phyloP scores from a whole-genome alignment of 2,113 vertebrate genomes.

The Onychorhynchus coronatus region DNA sequence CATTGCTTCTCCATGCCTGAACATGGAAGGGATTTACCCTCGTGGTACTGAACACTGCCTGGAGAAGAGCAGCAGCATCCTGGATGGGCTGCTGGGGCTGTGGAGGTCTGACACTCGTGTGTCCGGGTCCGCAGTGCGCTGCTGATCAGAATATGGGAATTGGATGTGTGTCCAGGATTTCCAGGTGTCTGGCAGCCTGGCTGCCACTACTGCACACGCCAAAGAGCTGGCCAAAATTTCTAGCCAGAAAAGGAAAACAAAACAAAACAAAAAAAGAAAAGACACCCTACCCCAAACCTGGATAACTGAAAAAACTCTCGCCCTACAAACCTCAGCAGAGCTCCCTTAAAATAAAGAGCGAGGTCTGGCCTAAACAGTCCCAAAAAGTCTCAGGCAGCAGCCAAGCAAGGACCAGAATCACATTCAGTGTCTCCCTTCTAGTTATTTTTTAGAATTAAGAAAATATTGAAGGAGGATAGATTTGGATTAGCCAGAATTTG shows the following conservation, averaged over 20 bases:
- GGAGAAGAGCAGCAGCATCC: background rate
- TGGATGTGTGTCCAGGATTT: background rate
- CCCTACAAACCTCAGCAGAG: background rate
- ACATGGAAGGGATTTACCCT: background rate
- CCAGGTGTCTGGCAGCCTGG: constrained; percentile 53
- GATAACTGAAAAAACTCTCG: background rate
- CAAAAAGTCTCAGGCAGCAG: background rate
- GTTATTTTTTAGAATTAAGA: background rate
- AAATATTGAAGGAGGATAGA: background rate
- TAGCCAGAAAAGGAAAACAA: background rate
- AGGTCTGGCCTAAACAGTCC: background rate
- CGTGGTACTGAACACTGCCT: rapidly evolving
- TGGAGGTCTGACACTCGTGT: background rate
- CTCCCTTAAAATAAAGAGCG: background rate
- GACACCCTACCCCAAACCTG: rapidly evolving
- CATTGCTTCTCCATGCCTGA: background rate
- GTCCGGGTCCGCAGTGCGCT: background rate
- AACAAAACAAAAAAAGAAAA: background rate
- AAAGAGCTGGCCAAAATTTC: background rate
- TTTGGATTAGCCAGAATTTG: background rate
- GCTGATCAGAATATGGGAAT: background rate
- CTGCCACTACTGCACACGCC: background rate
- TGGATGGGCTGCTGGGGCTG: background rate
- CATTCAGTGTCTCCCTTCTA: background rate
- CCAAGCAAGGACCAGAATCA: background rate